Percentiles rank a stretch among this genome's conserved stretches.
phyloP scores from a whole-genome alignment of 2,113 vertebrate genomes.

The Narcine bancroftii region DNA sequence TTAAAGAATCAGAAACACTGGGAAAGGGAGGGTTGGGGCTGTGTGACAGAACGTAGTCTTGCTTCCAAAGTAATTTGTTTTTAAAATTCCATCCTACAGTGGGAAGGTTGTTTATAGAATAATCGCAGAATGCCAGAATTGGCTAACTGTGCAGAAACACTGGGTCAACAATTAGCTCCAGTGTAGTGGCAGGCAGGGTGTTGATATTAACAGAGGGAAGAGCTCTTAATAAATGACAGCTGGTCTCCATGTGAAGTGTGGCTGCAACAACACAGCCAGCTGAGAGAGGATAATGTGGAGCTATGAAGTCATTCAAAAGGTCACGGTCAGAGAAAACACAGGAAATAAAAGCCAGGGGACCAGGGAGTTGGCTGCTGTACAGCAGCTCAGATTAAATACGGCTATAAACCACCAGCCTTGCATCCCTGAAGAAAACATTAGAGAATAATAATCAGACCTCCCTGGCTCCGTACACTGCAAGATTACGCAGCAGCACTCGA shows the following conservation, averaged over 20 bases:
- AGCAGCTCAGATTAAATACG: background rate
- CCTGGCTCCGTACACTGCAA: background rate
- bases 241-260: conserved; percentile 12
- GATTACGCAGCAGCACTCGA: background rate
- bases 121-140: background rate
- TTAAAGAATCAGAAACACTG: background rate
- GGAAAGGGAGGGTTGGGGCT: background rate
- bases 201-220: background rate
- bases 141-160: background rate
- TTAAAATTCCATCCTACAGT: background rate
- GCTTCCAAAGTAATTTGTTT: background rate
- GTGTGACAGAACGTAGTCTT: background rate
- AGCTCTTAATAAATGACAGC: conserved; percentile 24
- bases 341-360: conserved; percentile 2
- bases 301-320: conserved; percentile 1
- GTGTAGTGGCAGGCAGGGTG: background rate
- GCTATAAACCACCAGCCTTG: background rate
- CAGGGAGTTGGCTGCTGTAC: too few species aligned
- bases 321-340: conserved; percentile 19
- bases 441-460: background rate
- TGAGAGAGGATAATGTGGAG: conserved; percentile 12
- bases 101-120: background rate
- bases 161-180: background rate
- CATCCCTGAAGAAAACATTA: background rate
- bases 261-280: background rate